These are phyloP conservation scores for Drosophila bocqueti DNA, from an alignment of 1,140 invertebrate species.

Conservation along the genomic window DNA sequence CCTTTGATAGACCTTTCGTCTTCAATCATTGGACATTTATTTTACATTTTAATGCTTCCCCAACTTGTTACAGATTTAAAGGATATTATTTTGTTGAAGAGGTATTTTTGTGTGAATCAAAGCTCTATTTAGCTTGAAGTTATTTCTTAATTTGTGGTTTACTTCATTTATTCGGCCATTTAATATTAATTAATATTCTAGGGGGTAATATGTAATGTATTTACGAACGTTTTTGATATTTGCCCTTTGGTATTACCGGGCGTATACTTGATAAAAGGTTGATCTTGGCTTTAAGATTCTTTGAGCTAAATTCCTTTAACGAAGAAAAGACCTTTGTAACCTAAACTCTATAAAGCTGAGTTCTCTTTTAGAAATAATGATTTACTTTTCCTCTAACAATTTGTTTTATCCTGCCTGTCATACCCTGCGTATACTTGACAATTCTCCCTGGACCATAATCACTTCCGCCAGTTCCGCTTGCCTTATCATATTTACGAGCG, in stretches of 20 bases:
- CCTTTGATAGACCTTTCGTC: neutral
- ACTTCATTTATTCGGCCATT: neutral
- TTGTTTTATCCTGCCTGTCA: neutral
- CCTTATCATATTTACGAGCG: conserved; percentile 4
- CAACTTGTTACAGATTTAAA: neutral
- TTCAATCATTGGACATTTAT: conserved; percentile 15
- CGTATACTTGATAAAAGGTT: neutral
- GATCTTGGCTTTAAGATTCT: too few relatives aligned
- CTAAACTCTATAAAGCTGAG: too few relatives aligned
- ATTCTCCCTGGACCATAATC: conserved; percentile 5
- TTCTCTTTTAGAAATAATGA: neutral
- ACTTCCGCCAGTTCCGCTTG: conserved; percentile 4
- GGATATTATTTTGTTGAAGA: neutral
- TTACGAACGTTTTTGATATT: too few relatives aligned
- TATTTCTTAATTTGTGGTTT: neutral
- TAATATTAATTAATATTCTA: too few relatives aligned
- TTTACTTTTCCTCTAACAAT: neutral
- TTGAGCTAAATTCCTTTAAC: too few relatives aligned
- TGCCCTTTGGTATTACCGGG: too few relatives aligned
- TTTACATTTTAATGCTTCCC: neutral
- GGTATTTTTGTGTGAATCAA: too few relatives aligned
- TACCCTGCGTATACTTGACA: conserved; percentile 26
- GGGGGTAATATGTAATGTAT: neutral
- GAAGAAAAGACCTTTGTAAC: neutral
- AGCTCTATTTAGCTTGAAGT: too few relatives aligned